A percentile compares a stretch with the other conserved stretches of the same genome.
Evolutionary conservation across 2,888 invertebrate species (phyloP).

Genomic region (Plagodis pulveraria): DNA sequence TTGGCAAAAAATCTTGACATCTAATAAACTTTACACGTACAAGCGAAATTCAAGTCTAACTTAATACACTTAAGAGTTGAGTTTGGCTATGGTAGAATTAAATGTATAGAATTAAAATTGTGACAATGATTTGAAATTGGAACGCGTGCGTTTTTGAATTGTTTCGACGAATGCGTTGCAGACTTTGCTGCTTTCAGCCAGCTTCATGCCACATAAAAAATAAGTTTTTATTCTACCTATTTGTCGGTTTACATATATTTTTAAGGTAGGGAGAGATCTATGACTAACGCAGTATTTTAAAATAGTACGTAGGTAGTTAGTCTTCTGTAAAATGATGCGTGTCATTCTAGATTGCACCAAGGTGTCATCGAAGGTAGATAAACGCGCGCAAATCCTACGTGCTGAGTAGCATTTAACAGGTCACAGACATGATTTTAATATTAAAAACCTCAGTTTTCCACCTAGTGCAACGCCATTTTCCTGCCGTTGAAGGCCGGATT

Average conservation of each 20-base stretch:
- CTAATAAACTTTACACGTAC: not conserved
- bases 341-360: conserved; percentile 17
- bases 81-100: not conserved
- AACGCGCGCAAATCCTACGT: conserved; percentile 24
- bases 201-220: not conserved
- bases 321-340: conserved; percentile 3
- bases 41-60: not conserved
- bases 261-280: no score
- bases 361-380: conserved; percentile 14
- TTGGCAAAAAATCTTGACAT: not conserved
- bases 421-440: conserved; percentile 57
- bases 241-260: not conserved
- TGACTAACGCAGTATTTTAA: no score
- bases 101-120: conserved; percentile 37
- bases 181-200: conserved; percentile 33
- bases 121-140: conserved; percentile 68
- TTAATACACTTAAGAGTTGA: not conserved
- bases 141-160: conserved; percentile 59
- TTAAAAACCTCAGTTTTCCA: conserved; percentile 68
- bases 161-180: conserved; percentile 35
- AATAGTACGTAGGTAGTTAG: no score
- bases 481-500: conserved; percentile 66
- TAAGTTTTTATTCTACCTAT: not conserved
- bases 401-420: conserved; percentile 35
- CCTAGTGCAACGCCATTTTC: conserved; percentile 66